Base-by-base conservation (phyloP, 2,888 invertebrate genomes). In the Gymnoscelis rufifasciata region DNA sequence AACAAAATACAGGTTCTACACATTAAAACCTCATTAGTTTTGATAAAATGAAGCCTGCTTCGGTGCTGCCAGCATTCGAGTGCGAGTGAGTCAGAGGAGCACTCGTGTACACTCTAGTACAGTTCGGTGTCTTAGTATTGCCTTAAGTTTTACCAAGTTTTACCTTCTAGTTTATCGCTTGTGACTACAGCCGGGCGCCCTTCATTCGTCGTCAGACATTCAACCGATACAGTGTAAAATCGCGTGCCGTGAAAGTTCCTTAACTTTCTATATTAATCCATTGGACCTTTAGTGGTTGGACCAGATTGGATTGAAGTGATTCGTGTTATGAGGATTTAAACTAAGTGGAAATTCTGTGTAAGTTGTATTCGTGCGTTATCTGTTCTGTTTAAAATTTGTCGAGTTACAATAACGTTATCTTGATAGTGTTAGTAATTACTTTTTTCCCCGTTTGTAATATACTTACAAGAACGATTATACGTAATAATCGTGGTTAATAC, bases 251-350 rank as follows among this genome's bases (percentile, higher is more conserved):
- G 74, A 78, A 78, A 77, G 77, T 74, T 64, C 57, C 43, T 57
- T 62, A 54, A 71, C 78, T 81, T 81, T 80, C 78, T 77, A 76
- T 56, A 61, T 64, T 64, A 72, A 64, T 27, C 44, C 52, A 52
- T 50, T 54, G 28, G 23, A n/a, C 38, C 38, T 28, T 38, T 37
- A 31, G 40, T 28, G 43, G 42, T 45, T 42, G 19, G 35, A 23
- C 14, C 36, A 43, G 23, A 35, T 36, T 7, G 39, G 44, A 50
- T 45, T 50, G 42, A 50, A 45, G 50, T 50, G 50, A 8, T 19
- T 38, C 31, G 40, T 49, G 48, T 30, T 30, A 39, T 40, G 11
- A 24, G 36, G 41, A 44, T 41, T 44, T 35, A 3, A 35, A 35
- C 35, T 15, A 11, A 35, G 31, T 37, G 24, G 40, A 26, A 40